Evolutionary conservation across 2,888 invertebrate species (phyloP), one percentile per base, ranked within the genome.

Genomic region (Euzophera pinguis): DNA sequence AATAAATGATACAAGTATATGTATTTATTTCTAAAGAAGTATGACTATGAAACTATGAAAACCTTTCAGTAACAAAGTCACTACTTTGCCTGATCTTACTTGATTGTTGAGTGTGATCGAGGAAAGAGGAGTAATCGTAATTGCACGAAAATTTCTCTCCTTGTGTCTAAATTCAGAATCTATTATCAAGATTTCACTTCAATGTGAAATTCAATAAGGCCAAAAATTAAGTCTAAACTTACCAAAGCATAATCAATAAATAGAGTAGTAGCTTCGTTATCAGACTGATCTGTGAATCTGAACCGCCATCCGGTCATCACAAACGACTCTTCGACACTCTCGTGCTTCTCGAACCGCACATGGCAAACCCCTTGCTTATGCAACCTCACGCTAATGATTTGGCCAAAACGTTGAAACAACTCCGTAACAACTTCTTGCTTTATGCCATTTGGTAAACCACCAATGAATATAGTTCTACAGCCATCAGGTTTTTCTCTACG

Each of bases 321-420:
- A 63, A 98, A 95, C 0, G 97, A 95, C 49, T 93, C 93, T 73
- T 98, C 98, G 0, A 98, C 96, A 59, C 94, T 94, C 4, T 93
- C 92, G 65, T 95, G 95, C 56, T 93, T 92, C 35, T 94, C 94
- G 82, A 96, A 98, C 55, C 98, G 92, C 63, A 98, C 95, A 73
- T 98, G 98, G 69, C 97, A 97, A 68, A 98, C 97, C 65, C 97
- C 97, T 75, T 97, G 97, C 71, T 96, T 96, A 57, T 97, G 97
- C 66, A 97, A 87, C 53, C 41, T 98, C 93, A 85, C 69, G 49
- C 80, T 73, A 2, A 58, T 60, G 34, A 87, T 75, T 0, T 17
- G 51, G 0, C 86, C 86, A 69, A 97, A 98, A 3, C 91, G 92
- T 64, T 96, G 95, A 80, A 98, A 98, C 55, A 98, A 94, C 78